Evolutionary conservation across 2,113 vertebrate species (phyloP).

Genomic region (Ursus arctos): DNA sequence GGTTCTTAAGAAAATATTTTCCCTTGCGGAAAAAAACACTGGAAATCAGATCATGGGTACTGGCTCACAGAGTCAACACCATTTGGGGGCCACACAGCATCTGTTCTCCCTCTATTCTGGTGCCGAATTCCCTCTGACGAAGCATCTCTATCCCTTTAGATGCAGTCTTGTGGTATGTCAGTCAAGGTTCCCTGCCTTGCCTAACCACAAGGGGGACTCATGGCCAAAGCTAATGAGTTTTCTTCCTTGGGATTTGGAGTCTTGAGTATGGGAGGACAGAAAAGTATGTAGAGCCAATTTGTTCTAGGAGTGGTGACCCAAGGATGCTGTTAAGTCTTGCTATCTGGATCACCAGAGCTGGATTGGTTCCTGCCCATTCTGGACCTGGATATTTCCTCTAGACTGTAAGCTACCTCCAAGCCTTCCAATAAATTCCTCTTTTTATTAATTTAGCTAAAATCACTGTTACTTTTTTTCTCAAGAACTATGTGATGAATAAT

Average conservation of each 20-base stretch:
- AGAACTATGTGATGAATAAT: background rate
- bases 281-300: background rate
- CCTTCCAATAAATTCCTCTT: background rate
- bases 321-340: background rate
- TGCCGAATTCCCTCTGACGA: background rate
- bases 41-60: background rate
- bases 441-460: background rate
- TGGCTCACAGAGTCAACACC: background rate
- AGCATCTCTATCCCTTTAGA: accelerated
- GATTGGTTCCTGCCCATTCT: background rate
- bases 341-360: background rate
- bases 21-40: background rate
- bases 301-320: background rate
- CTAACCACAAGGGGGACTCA: background rate
- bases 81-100: background rate
- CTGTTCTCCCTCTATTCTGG: background rate
- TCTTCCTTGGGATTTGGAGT: background rate
- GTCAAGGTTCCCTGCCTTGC: background rate
- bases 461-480: background rate
- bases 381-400: background rate
- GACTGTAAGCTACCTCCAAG: background rate
- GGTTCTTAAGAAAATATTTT: conserved; percentile 56
- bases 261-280: background rate
- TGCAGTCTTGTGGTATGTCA: background rate
- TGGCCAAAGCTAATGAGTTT: background rate